These are phyloP conservation scores for Epinephelus moara DNA, from an alignment of 2,113 vertebrate genomes.

Conservation along the genomic window DNA sequence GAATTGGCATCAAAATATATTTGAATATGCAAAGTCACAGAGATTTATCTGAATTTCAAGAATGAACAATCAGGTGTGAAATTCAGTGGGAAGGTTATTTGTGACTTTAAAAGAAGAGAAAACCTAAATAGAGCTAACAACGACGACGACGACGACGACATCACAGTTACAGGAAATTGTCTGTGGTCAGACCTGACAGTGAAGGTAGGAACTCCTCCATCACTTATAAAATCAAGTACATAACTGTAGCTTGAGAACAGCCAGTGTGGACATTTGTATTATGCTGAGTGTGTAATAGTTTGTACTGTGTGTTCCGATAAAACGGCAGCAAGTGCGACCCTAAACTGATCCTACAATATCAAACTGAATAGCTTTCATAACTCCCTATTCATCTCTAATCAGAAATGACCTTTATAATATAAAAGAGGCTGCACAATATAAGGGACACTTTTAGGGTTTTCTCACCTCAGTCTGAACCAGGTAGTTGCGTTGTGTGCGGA, in stretches of 20 bases:
- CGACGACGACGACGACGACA: background rate
- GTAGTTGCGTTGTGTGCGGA: slow-evolving; percentile 99
- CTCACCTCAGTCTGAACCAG: slow-evolving; percentile 99
- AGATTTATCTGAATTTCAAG: background rate
- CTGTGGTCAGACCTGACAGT: background rate
- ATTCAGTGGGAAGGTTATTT: background rate
- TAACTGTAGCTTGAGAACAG: slow-evolving; percentile 3
- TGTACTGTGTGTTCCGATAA: slow-evolving; percentile 28
- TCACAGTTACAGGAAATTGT: background rate
- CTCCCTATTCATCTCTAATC: slow-evolving; percentile 59
- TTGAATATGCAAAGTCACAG: background rate
- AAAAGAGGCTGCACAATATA: slow-evolving; percentile 20
- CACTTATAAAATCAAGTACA: background rate
- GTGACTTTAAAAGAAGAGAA: background rate
- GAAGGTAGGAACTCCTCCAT: background rate
- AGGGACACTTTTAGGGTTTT: background rate
- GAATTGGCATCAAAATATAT: background rate
- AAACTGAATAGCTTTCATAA: slow-evolving; percentile 48
- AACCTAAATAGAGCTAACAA: background rate
- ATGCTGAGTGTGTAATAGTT: slow-evolving; percentile 26
- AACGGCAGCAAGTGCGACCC: slow-evolving; percentile 37
- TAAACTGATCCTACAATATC: slow-evolving; percentile 54
- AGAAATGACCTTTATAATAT: slow-evolving; percentile 58
- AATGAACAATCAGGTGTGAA: background rate
- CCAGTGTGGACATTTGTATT: slow-evolving; percentile 3